Conservation (phyloP, 2,888 invertebrate genomes). For the Pseudococcus viburni region DNA sequence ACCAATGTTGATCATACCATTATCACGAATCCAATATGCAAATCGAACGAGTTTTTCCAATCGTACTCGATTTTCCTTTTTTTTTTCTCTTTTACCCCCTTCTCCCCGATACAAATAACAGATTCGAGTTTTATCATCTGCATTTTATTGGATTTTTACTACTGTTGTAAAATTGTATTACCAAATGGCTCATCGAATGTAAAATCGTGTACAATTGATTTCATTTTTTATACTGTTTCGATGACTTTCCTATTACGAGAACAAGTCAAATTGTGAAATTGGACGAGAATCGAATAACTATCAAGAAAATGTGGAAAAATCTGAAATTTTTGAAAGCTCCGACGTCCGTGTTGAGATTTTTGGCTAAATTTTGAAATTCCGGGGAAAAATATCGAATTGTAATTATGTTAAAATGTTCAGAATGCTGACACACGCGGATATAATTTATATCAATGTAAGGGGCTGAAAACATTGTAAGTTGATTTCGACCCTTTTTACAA, state of each 20-base stretch:
- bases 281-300: background rate
- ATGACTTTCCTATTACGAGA: background rate
- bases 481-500: background rate
- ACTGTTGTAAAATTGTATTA: constrained; percentile 3
- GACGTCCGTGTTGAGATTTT: background rate
- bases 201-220: constrained; percentile 18
- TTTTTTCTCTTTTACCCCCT: background rate
- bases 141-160: constrained; percentile 32
- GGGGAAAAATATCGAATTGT: background rate
- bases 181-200: constrained; percentile 22
- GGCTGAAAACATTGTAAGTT: background rate
- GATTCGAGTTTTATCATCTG: background rate
- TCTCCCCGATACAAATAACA: background rate
- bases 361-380: too few relatives aligned
- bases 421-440: too few relatives aligned
- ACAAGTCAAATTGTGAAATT: background rate
- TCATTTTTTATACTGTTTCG: background rate
- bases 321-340: background rate
- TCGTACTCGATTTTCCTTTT: background rate
- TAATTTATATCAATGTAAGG: too few relatives aligned
- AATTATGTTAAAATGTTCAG: too few relatives aligned
- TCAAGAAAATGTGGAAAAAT: background rate
- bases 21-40: background rate
- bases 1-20: background rate
- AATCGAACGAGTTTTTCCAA: constrained; percentile 5